These are phyloP conservation scores for Marronus borbonicus DNA, from an alignment of 2,888 invertebrate species.

Conservation along the genomic window DNA sequence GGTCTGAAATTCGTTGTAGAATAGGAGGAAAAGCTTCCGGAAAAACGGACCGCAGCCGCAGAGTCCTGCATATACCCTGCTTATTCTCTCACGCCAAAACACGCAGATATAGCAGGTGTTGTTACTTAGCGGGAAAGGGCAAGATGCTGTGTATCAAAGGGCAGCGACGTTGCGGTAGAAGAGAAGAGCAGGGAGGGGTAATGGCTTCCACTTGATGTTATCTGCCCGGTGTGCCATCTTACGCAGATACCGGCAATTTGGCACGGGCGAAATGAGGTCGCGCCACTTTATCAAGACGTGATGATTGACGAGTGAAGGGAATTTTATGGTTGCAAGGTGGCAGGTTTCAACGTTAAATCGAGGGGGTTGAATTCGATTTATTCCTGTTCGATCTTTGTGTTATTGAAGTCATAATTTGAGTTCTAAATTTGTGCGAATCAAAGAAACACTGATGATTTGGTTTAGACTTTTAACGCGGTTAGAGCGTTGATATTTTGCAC, in stretches of 20 bases:
- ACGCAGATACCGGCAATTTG: conserved; percentile 2
- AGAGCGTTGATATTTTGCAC: too few relatives aligned
- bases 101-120: conserved; percentile 12
- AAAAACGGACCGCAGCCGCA: neutral
- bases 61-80: neutral
- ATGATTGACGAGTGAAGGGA: neutral
- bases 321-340: too few relatives aligned
- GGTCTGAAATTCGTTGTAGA: neutral
- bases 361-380: too few relatives aligned
- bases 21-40: neutral
- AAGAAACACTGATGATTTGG: too few relatives aligned
- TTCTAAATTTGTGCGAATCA: too few relatives aligned
- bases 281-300: conserved; percentile 17
- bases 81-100: conserved; percentile 20
- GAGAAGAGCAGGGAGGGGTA: neutral
- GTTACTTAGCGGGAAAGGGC: conserved; percentile 15
- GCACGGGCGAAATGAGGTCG: conserved; percentile 11
- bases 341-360: too few relatives aligned
- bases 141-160: neutral
- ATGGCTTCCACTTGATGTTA: conserved; percentile 27
- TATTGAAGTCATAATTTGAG: neutral
- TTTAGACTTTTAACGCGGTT: too few relatives aligned
- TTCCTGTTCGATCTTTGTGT: too few relatives aligned
- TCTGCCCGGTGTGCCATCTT: neutral
- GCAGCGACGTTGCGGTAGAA: too few relatives aligned